Evolutionary conservation across 1,140 invertebrate species (phyloP), one percentile per base, ranked within the genome.

Genomic region (Notospermus geniculatus): DNA sequence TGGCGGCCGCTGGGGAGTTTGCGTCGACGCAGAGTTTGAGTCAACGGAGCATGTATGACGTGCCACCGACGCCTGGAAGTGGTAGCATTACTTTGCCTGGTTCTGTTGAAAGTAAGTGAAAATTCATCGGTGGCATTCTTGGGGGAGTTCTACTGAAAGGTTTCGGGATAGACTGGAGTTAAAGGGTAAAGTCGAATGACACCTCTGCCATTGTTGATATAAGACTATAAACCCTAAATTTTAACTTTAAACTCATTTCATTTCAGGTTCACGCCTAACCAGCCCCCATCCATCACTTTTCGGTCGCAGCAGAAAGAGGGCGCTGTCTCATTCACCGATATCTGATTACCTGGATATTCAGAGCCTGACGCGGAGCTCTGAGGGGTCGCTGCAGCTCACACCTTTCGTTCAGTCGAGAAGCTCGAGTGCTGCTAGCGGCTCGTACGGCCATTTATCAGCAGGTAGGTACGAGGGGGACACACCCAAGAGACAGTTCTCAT

Each of bases 341-440:
- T 95, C 93, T 0, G 80, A 80, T 54, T 92, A 91, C 25, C 88
- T 96, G 72, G 94, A 97, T 79, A 89, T 98, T 70, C 93, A 94
- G 74, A 94, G 93, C 54, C 91, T 97, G 85, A 95, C 97, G 66
- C 86, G 94, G 60, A 95, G 95, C 72, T 97, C 93, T 17, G 95
- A 95, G 1, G 95, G 93, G 66, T 96, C 93, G 28, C 80, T 98
- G 56, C 90, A 78, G 53, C 64, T 90, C 23, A 92, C 92, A 17
- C 88, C 95, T 36, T 90, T 94, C 69, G 92, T 93, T 71, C 91
- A 91, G 1, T 95, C 92, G 0, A 83, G 91, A 46, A 89, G 88
- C 58, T 92, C 90, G 39, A 92, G 89, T 57, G 86, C 88, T 0
- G 89, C 90, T 19, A 95, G 91, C 76, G 94, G 94, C 9, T 96